Evolutionary conservation across 2,797 vertebrate genomes (phyloP).

Genomic region (Lateolabrax maculatus): DNA sequence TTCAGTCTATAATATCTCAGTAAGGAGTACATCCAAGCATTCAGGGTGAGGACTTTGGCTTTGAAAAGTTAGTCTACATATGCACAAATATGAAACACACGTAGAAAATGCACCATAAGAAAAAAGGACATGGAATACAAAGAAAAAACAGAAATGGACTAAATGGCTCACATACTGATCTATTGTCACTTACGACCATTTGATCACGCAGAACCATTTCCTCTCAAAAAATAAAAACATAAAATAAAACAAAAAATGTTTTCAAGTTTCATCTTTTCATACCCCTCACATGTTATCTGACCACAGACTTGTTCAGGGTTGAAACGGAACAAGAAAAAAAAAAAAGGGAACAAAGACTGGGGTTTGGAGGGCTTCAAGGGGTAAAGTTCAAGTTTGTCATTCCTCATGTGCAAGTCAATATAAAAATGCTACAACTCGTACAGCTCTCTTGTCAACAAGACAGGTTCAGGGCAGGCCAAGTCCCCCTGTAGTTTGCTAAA

Average conservation of each 20-base stretch:
- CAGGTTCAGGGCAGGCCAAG: constrained; percentile 68
- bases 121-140: constrained; percentile 50
- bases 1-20: constrained; percentile 83
- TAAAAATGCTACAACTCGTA: constrained; percentile 88
- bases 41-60: constrained; percentile 87
- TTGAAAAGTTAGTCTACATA: constrained; percentile 86
- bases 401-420: constrained; percentile 88
- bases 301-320: constrained; percentile 65
- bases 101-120: constrained; percentile 74
- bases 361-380: constrained; percentile 70
- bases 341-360: constrained; percentile 54
- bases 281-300: constrained; percentile 60
- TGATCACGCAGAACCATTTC: constrained; percentile 65
- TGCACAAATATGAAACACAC: constrained; percentile 79
- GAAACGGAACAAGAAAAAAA: constrained; percentile 69
- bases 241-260: constrained; percentile 27
- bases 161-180: constrained; percentile 69
- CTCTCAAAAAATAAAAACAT: constrained; percentile 33
- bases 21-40: constrained; percentile 87
- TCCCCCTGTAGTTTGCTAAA: constrained; percentile 70
- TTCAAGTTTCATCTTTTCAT: constrained; percentile 80
- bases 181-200: constrained; percentile 53
- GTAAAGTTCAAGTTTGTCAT: constrained; percentile 84
- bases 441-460: constrained; percentile 75
- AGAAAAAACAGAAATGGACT: constrained; percentile 58